Base-by-base conservation (phyloP, 2,888 invertebrate species). In the Artemia sinica region DNA sequence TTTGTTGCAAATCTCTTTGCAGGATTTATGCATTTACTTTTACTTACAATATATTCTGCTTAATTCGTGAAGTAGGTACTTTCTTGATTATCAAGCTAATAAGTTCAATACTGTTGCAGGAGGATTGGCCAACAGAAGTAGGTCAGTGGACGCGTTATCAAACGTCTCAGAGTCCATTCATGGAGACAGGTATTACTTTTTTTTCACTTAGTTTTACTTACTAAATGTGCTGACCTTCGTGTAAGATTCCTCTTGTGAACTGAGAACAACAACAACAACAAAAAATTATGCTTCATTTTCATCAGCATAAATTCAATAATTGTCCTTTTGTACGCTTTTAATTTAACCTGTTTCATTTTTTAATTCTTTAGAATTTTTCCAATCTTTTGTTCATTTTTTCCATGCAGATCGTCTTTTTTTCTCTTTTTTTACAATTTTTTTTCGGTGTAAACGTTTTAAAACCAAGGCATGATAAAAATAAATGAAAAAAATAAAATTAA, bases 141-240 rank as follows among this genome's bases (percentile, higher is more conserved):
- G 63, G 14, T 58, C 63, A 58, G 28, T 58, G 14, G 63, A 58
- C 11, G 63, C 14, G 11, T 58, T 58, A 28, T 58, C 63, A 28
- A 58, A 58, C 28, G n/a, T 58, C 8, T 58, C 63, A 28, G 63
- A 58, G 28, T 58, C 63, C n/a, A 28, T 58, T 58, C 63, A 58
- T 58, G 63, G 63, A 28, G 63, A 58, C 63, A 58, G 63, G 63
- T 58, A 58, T 66, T 58, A 66, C 65, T 58, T 49, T 69, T 68
- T 79, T 79, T 41, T 76, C 81, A 81, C 73, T 80, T 52, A 2
- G 14, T 52, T 13, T 52, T 52, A 14, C 3, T 41, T 41, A 41
- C 6, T 41, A 41, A 41, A 41, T 41, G 41, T 41, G 41, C 5
- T 41, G 6, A 41, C 6, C 41, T 41, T 41, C 1, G 41, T 4